These are phyloP conservation scores for Catharus fuscescens DNA, from an alignment of 2,113 vertebrate genomes.

Conservation along the genomic window DNA sequence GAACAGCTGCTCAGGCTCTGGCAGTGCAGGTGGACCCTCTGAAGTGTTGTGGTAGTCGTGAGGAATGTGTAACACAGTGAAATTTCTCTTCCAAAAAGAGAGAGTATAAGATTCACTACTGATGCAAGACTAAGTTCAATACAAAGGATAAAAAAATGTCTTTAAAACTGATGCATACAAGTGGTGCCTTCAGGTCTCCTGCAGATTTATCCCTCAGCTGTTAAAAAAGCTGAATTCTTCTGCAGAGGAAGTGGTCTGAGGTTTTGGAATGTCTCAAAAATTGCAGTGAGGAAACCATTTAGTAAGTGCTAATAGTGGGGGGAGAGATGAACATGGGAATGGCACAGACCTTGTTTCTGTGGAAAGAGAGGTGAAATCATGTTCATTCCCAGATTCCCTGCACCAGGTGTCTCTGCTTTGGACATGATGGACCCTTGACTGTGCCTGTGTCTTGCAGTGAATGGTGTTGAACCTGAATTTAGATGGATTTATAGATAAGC, in stretches of 20 bases:
- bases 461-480: background rate
- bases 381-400: background rate
- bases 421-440: background rate
- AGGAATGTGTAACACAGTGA: background rate
- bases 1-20: background rate
- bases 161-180: background rate
- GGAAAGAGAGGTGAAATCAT: background rate
- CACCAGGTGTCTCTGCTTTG: background rate
- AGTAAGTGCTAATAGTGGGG: background rate
- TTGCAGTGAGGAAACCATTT: background rate
- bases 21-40: background rate
- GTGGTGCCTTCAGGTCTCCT: background rate
- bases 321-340: background rate
- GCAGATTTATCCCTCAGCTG: background rate
- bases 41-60: rapidly evolving
- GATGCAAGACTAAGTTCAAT: background rate
- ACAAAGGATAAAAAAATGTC: background rate
- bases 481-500: background rate
- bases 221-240: background rate
- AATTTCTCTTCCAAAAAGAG: background rate
- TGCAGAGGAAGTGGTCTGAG: background rate
- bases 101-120: background rate
- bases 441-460: background rate
- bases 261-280: background rate
- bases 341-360: background rate